Base-by-base conservation (phyloP, 2,113 vertebrate species). In the Gavialis gangeticus region DNA sequence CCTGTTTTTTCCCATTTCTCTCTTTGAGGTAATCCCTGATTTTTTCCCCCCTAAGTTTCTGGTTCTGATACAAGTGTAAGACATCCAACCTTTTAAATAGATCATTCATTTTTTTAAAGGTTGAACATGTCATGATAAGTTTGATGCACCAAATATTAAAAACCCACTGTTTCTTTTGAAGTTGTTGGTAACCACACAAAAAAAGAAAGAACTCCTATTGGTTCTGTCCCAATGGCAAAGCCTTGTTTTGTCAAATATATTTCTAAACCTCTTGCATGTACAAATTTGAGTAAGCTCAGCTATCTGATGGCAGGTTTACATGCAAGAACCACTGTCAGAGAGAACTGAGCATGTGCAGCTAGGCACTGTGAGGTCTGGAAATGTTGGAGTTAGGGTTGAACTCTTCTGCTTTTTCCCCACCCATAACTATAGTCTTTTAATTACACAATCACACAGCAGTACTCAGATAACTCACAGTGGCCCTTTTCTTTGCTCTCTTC, bases 31-130 rank as follows among this genome's bases (percentile, higher is more conserved):
- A 76, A 22, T 75, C 94, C 94, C 93, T 95, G 96, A 89, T 75
- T 84, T 91, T 89, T 89, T 60, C 78, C 75, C 80, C 87, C n/a
- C 56, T 77, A 93, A 93, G 96, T 89, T 89, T 92, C 95, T 95
- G 98, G 95, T 96, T 97, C 95, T 95, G 95, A 97, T 85, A 93
- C 94, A 94, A 87, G 64, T 69, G 75, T 95, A 97, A 98, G 97
- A 97, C 96, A 97, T 96, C 93, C 98, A 98, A 98, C 98, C 98
- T 98, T 98, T 98, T 98, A 98, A 98, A 98, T 97, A 97, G 98
- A 98, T 98, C 98, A 98, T 98, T 98, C 98, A 97, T 98, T 98
- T 98, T 95, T 97, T 97, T 97, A 98, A 98, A 98, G 98, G 98
- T 98, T 98, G 98, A 97, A 97, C 88, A 58, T 98, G 98, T 98